These are phyloP conservation scores for Pteria penguin DNA, from an alignment of 2,888 invertebrate genomes.

Conservation along the genomic window DNA sequence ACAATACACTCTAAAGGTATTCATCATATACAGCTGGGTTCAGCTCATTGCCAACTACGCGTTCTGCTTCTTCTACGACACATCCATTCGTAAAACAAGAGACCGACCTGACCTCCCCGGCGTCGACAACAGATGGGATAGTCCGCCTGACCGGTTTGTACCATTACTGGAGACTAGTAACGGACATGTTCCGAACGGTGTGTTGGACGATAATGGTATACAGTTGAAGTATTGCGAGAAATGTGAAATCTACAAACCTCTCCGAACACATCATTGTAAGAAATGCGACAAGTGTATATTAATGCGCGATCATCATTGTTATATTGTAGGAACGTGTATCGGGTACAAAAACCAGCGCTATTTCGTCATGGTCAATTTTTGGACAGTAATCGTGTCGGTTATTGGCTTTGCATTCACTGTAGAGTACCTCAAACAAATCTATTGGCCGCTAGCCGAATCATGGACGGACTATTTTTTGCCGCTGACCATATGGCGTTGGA, in stretches of 20 bases:
- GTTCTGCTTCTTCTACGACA: constrained; percentile 45
- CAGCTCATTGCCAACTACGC: constrained; percentile 50
- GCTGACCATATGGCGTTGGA: constrained; percentile 48
- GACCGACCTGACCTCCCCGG: constrained; percentile 25
- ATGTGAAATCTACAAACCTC: constrained; percentile 60
- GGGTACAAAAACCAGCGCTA: constrained; percentile 72
- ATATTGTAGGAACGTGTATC: constrained; percentile 68
- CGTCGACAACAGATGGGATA: constrained; percentile 28
- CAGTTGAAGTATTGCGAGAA: constrained; percentile 53
- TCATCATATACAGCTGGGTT: constrained; percentile 36
- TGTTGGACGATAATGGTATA: constrained; percentile 20
- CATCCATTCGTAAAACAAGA: constrained; percentile 18
- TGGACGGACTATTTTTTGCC: constrained; percentile 59
- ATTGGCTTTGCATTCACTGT: constrained; percentile 54
- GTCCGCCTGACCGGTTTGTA: constrained; percentile 36
- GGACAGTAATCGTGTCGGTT: constrained; percentile 52
- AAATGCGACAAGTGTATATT: constrained; percentile 70
- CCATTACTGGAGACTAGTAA: background rate
- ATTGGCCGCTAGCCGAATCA: constrained; percentile 42
- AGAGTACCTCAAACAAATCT: constrained; percentile 52
- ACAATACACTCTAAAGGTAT: constrained; percentile 56
- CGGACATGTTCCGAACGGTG: constrained; percentile 28
- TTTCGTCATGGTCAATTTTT: constrained; percentile 66
- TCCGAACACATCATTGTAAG: constrained; percentile 69
- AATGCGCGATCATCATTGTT: constrained; percentile 76